Evolutionary conservation across 2,888 invertebrate species (phyloP).

Genomic region (Rhimphoctona megacephalus): DNA sequence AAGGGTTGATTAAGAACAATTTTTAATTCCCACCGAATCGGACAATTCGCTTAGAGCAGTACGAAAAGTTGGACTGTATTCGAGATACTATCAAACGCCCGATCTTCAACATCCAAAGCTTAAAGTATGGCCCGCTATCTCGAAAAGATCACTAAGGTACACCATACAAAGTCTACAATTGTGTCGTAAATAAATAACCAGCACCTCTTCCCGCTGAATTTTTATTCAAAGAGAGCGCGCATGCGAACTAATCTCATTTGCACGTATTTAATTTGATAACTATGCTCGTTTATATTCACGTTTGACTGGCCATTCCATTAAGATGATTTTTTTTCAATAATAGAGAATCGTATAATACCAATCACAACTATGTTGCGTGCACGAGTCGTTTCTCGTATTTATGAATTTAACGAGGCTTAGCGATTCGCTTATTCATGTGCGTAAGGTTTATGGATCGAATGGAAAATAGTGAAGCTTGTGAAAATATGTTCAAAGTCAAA

Average conservation of each 20-base stretch:
- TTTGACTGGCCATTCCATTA: slow-evolving; percentile 22
- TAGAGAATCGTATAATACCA: slow-evolving; percentile 32
- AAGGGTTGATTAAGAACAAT: not conserved
- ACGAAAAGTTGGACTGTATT: slow-evolving; percentile 42
- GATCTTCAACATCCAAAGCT: slow-evolving; percentile 64
- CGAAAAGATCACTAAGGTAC: slow-evolving; percentile 40
- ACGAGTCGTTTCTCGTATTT: slow-evolving; percentile 47
- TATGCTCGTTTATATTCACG: slow-evolving; percentile 45
- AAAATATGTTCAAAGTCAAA: not conserved
- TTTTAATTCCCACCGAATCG: not conserved
- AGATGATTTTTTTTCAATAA: not conserved
- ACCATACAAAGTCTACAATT: slow-evolving; percentile 46
- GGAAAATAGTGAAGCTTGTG: slow-evolving; percentile 16
- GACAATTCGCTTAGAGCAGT: not conserved
- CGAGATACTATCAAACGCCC: slow-evolving; percentile 14
- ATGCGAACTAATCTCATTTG: slow-evolving; percentile 23
- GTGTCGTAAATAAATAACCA: slow-evolving; percentile 39
- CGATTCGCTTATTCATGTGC: slow-evolving; percentile 54
- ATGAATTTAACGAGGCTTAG: slow-evolving; percentile 48
- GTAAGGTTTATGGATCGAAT: slow-evolving; percentile 26
- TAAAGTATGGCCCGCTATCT: slow-evolving; percentile 73
- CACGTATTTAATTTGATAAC: slow-evolving; percentile 44
- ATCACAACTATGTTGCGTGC: slow-evolving; percentile 41
- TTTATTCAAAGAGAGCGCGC: not conserved
- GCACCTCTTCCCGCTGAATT: not conserved